Evolutionary conservation across 2,113 vertebrate species (phyloP), one percentile per base, ranked within the genome.

Genomic region (Serinus canaria): DNA sequence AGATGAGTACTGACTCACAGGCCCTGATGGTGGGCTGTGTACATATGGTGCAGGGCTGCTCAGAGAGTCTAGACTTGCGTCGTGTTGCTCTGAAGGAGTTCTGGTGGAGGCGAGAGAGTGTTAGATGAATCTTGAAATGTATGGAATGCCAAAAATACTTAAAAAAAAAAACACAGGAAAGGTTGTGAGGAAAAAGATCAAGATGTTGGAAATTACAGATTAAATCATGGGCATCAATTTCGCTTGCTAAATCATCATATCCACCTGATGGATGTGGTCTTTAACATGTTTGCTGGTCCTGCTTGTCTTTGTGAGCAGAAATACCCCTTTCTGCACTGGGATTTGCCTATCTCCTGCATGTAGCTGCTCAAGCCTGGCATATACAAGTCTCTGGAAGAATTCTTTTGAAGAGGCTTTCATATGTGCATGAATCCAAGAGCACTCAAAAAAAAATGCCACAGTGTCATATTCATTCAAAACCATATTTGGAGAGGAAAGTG

Each of bases 61-160:
- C 43, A n/a, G 46, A 39, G 46, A n/a, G 17, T 37, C 37, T 22
- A 2, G 13, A 19, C 21, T 41, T 49, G 25, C 0, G 0, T 66
- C 2, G 0, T 74, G 35, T 16, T 67, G 69, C 60, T 67, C 20
- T 67, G 80, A 50, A 79, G 24, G 33, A 66, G 25, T 59, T 27
- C 35, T 90, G 53, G 44, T 60, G 56, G 66, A 68, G 53, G 46
- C 8, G 11, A 35, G 59, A 39, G 39, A 33, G 59, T 15, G 23
- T 67, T 70, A 50, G 21, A 60, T 73, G 20, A 43, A 64, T 85
- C 66, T 23, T 31, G 52, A 47, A 73, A n/a, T 46, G n/a, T 44
- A 28, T 25, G 50, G 31, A 72, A 41, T 37, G 3, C 19, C 43
- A 84, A 66, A 58, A 56, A 47, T 35, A 14, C 24, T 87, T 24